Evolutionary conservation across 1,140 invertebrate genomes (phyloP), one percentile per base, ranked within the genome.

Genomic region (Rhagoletis zephyria): DNA sequence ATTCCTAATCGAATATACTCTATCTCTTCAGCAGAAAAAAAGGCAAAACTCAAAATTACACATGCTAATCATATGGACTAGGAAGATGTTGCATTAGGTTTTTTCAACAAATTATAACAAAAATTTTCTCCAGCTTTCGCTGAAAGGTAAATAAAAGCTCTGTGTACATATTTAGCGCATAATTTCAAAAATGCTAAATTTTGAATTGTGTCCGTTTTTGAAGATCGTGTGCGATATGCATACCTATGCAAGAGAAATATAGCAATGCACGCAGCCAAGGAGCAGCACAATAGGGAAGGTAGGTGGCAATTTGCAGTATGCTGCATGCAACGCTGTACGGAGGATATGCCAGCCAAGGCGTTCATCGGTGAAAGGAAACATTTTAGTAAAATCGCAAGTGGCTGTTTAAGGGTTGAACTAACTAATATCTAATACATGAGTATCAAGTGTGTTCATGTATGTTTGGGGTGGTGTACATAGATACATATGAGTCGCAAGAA

Each of bases 371-470:
- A 63, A 4, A 63, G 61, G 61, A 63, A 63, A n/a, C 10, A 67
- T 67, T 14, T 30, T 0, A 14, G n/a, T 7, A 77, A n/a, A 30
- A 56, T 81, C 12, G 56, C 42, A 56, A 81, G 45, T 19, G 74
- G 14, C 74, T 51, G 10, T 5, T 42, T 81, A 81, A 81, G 74
- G 74, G 74, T 81, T 81, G 74, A 81, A 81, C 30, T 81, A 19
- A 81, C 74, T 81, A 81, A 81, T 81, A 81, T 9, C 30, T 30
- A 30, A 30, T 81, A 16, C 42, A 56, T 81, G 45, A 3, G 48
- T 56, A n/a, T 81, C 56, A 56, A 19, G n/a, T 56, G 16, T 51
- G 56, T 19, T 19, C 4, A 30, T 67, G 16, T 67, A 67, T 67
- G 30, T 67, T 30, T 67, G 7, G 16, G 64, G 6, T n/a, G 4